Conservation (phyloP, 2,113 vertebrate genomes). For the Callipepla squamata region DNA sequence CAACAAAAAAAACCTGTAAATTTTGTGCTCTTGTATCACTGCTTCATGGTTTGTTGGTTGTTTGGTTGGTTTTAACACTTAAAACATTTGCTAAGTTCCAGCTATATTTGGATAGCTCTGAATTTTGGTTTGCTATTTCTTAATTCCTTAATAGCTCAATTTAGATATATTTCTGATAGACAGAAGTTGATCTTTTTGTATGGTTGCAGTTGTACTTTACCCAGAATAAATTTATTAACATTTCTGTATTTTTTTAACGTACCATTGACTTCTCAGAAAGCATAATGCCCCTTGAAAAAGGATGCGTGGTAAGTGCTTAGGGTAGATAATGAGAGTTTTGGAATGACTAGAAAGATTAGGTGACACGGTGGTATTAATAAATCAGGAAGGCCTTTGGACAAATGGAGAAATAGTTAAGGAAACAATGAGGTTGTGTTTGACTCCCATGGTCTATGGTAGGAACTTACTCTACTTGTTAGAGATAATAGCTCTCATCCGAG, state of each 20-base stretch:
- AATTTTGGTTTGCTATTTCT: not conserved
- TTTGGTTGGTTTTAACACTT: not conserved
- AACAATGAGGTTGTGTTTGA: not conserved
- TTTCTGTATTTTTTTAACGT: not conserved
- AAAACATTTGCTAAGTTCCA: not conserved
- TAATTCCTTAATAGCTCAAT: not conserved
- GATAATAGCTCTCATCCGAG: not conserved
- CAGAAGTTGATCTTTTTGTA: not conserved
- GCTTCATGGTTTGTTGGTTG: not conserved
- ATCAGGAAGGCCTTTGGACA: not conserved
- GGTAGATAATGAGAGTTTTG: not conserved
- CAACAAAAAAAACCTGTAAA: not conserved
- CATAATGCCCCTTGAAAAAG: not conserved
- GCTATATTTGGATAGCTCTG: not conserved
- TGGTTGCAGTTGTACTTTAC: not conserved
- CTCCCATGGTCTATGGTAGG: not conserved
- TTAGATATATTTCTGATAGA: not conserved
- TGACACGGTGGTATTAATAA: not conserved
- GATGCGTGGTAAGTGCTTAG: rapidly evolving
- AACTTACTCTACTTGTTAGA: not conserved
- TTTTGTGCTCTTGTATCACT: not conserved
- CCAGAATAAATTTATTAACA: not conserved
- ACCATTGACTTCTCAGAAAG: not conserved
- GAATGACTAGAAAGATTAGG: not conserved
- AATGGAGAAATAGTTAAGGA: not conserved